Evolutionary conservation across 1,140 invertebrate genomes (phyloP), one percentile per base, ranked within the genome.

Genomic region (Ostrea edulis): DNA sequence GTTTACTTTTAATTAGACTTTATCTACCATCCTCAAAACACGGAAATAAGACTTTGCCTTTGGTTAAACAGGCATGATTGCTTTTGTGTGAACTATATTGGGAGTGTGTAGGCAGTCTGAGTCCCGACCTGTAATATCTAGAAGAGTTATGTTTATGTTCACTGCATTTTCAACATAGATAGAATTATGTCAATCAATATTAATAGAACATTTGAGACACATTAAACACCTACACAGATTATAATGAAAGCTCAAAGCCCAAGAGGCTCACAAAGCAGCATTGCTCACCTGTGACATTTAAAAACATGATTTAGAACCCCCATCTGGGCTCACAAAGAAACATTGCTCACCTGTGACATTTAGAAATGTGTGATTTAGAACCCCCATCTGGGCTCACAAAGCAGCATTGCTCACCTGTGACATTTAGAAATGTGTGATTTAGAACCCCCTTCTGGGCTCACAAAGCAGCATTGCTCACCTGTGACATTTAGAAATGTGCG

Each of bases 131-230:
- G 68, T 71, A 8, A 25, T 71, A 29, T 71, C 68, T 71, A 25
- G n/a, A 71, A 12, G 12, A 12, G 68, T 29, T 25, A 71, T 11
- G 14, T 9, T 29, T 25, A 35, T 71, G 68, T 25, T 71, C 11
- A 8, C 22, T 29, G 68, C 68, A 71, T 29, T 71, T 71, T 25
- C 8, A 7, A 29, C 8, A 71, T 8, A 29, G 22, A 71, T 25
- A 29, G 22, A 71, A 29, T 71, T n/a, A 71, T 71, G 29, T 35
- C 9, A 22, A 71, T 71, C 68, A 71, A 71, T 71, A 62, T 62
- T 20, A 14, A 11, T 29, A 29, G 22, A 12, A 29, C 22, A 3
- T 8, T 62, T 62, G 14, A 71, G 68, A 25, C 25, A 29, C 22
- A 8, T 20, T 20, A 8, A 4, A 71, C 68, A 71, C 68, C 68